These are phyloP conservation scores for Yponomeuta malinellus DNA, from an alignment of 2,888 invertebrate genomes.

Conservation along the genomic window DNA sequence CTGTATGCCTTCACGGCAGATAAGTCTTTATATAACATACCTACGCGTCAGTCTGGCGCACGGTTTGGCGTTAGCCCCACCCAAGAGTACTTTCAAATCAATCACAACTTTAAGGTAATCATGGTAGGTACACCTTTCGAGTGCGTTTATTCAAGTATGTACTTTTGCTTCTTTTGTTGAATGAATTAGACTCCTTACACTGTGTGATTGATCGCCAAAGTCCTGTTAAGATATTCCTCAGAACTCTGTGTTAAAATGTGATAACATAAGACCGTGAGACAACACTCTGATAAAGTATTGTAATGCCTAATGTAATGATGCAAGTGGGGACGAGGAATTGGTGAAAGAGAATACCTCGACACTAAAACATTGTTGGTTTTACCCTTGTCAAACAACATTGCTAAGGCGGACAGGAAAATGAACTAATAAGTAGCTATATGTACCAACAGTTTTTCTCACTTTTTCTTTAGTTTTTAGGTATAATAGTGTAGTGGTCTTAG, in stretches of 20 bases:
- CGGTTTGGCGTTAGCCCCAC: background rate
- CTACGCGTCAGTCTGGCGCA: background rate
- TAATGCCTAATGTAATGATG: background rate
- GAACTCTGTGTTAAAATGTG: background rate
- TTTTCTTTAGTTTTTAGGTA: too few species aligned
- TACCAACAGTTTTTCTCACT: too few species aligned
- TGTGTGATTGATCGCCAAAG: too few species aligned
- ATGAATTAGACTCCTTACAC: too few species aligned
- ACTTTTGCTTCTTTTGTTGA: too few species aligned
- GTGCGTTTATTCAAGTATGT: too few species aligned
- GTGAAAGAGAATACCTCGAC: background rate
- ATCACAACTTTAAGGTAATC: constrained; percentile 48
- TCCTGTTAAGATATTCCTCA: too few species aligned
- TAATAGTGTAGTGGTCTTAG: too few species aligned
- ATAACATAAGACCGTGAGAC: background rate
- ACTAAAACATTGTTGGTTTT: background rate
- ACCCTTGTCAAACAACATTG: too few species aligned
- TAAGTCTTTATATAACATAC: background rate
- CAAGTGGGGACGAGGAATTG: background rate
- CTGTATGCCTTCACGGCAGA: background rate
- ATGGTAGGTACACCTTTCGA: constrained; percentile 30
- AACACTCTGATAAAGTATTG: background rate
- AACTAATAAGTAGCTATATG: too few species aligned
- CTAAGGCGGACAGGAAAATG: too few species aligned
- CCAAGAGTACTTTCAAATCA: constrained; percentile 32